Conservation (phyloP, 2,888 invertebrate genomes). For the Poecilobothrus nobilitatus region DNA sequence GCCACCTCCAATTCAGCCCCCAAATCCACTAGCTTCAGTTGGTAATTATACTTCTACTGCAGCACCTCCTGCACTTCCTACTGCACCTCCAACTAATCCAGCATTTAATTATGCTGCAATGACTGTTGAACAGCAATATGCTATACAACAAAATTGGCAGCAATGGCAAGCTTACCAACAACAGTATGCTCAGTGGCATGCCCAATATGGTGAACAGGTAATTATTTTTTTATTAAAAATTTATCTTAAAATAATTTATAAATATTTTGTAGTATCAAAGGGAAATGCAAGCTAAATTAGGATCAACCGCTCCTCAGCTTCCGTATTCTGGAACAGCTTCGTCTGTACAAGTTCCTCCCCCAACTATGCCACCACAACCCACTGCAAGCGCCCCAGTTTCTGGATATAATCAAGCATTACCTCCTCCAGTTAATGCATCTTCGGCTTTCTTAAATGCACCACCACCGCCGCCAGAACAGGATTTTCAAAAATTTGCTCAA, state of each 20-base stretch:
- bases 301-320: constrained; percentile 21
- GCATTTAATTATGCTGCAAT: constrained; percentile 39
- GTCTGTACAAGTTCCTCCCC: constrained; percentile 23
- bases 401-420: constrained; percentile 23
- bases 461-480: constrained; percentile 9
- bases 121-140: constrained; percentile 41
- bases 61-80: constrained; percentile 2
- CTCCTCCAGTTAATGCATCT: constrained; percentile 16
- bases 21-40: constrained; percentile 21
- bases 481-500: not conserved
- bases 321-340: constrained; percentile 19
- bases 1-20: not conserved
- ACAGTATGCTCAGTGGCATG: constrained; percentile 44
- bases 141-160: constrained; percentile 42
- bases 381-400: constrained; percentile 14
- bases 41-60: constrained; percentile 24
- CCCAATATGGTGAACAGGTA: constrained; percentile 44
- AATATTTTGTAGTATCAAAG: constrained; percentile 36
- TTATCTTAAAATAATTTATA: not conserved
- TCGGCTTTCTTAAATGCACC: not conserved
- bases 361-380: constrained; percentile 19
- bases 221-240: constrained; percentile 6
- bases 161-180: constrained; percentile 44
- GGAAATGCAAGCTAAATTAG: constrained; percentile 40
- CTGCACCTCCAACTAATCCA: constrained; percentile 12